Evolutionary conservation across 1,140 invertebrate genomes (phyloP), one percentile per base, ranked within the genome.

Genomic region (Polyergus mexicanus): DNA sequence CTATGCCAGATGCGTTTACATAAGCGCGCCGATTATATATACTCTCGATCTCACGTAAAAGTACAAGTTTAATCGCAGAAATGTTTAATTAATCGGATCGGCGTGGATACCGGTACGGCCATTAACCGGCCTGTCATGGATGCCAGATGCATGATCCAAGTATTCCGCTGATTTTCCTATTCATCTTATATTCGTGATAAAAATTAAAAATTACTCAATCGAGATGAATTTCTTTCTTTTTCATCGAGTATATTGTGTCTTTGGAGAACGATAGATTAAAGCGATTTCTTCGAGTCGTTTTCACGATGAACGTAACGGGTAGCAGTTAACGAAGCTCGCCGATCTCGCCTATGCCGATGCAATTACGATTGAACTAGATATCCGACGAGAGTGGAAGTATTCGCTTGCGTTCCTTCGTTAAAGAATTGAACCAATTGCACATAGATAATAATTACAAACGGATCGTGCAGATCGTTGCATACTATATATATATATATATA

Each of bases 41-140:
- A 19, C 47, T 68, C 60, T 35, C 68, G 32, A 54, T 74, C 22
- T 77, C 63, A 60, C 76, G 71, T 72, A 84, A 88, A 85, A 88
- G 87, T 74, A 84, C 87, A 88, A 88, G 89, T 90, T 90, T 87
- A 90, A 85, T 90, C 87, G 81, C 85, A 62, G 51, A 66, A 90
- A 90, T 86, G 80, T 58, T 83, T 65, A 71, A 90, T 90, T 88
- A 87, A 90, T 90, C 66, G 81, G 13, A 66, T 51, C 72, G 74
- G 38, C 68, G 72, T 86, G 41, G 72, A 28, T 74, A 84, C 58
- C 80, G 77, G 72, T 7, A 44, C 80, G 44, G 51, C 51, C 60
- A 54, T 44, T 81, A 85, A 87, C 74, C 78, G 74, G 47, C 38
- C 76, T 71, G 56, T 16, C 63, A n/a, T n/a, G n/a, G n/a, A n/a